phyloP scores from a whole-genome alignment of 2,797 vertebrate genomes.

The Podarcis siculus region DNA sequence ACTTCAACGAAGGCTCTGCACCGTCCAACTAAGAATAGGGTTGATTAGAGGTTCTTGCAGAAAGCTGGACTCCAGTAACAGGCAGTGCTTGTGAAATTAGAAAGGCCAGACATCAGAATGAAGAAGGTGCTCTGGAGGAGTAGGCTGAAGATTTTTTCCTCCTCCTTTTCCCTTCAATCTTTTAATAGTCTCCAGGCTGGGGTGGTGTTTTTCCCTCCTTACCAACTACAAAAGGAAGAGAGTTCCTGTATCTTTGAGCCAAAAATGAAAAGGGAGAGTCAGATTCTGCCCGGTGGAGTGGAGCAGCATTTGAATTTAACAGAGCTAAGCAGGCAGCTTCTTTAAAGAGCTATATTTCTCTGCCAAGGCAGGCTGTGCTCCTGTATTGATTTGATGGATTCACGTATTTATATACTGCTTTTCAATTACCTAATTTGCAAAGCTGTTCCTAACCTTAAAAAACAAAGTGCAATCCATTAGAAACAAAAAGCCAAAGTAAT shows the following conservation, averaged over 20 bases:
- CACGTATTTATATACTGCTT: background rate
- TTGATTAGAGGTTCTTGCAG: background rate
- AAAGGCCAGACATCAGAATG: fast-evolving
- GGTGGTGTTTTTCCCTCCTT: background rate
- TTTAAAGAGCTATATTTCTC: background rate
- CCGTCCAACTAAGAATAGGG: background rate
- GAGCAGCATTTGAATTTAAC: background rate
- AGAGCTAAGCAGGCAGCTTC: background rate
- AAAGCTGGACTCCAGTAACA: background rate
- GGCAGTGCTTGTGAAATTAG: background rate
- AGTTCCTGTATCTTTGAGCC: background rate
- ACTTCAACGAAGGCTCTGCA: background rate
- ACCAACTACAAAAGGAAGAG: background rate
- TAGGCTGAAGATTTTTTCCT: background rate
- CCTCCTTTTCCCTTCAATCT: background rate
- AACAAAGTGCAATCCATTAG: background rate
- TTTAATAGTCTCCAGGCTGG: no score
- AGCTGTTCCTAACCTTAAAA: background rate
- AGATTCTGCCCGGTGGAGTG: background rate
- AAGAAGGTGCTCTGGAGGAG: background rate
- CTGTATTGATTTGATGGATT: background rate
- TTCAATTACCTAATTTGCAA: background rate
- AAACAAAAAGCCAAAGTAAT: background rate
- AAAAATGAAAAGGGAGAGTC: constrained; percentile 9
- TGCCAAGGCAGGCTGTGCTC: background rate